Evolutionary conservation across 2,888 invertebrate genomes (phyloP).

Genomic region (Patella caerulea): DNA sequence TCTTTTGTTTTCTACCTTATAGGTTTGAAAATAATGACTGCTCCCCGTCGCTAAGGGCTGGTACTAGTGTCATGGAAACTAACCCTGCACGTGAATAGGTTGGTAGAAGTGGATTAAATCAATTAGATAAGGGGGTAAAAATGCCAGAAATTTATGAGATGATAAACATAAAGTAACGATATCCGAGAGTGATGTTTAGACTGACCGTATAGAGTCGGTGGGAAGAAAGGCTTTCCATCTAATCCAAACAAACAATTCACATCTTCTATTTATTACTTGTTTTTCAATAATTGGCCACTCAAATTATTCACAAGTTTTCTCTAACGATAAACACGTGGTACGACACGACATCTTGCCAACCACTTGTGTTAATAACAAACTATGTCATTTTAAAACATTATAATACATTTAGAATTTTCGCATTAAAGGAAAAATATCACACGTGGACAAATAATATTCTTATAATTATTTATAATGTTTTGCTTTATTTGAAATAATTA

Average conservation of each 20-base stretch:
- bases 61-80: not conserved
- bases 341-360: no score
- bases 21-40: not conserved
- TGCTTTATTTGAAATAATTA: no score
- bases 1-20: constrained; percentile 2
- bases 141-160: not conserved
- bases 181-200: not conserved
- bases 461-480: no score
- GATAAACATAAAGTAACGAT: constrained; percentile 10
- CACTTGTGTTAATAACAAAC: no score
- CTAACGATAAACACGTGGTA: not conserved
- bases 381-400: no score
- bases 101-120: not conserved
- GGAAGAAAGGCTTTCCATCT: not conserved
- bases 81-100: not conserved
- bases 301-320: constrained; percentile 7
- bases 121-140: not conserved
- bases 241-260: constrained; percentile 4
- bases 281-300: constrained; percentile 10
- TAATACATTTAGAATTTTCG: no score
- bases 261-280: constrained; percentile 4
- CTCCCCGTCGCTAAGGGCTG: not conserved
- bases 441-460: no score
- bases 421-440: no score
- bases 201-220: not conserved